Conservation (phyloP, 2,113 vertebrate species). For the Rissa tridactyla region DNA sequence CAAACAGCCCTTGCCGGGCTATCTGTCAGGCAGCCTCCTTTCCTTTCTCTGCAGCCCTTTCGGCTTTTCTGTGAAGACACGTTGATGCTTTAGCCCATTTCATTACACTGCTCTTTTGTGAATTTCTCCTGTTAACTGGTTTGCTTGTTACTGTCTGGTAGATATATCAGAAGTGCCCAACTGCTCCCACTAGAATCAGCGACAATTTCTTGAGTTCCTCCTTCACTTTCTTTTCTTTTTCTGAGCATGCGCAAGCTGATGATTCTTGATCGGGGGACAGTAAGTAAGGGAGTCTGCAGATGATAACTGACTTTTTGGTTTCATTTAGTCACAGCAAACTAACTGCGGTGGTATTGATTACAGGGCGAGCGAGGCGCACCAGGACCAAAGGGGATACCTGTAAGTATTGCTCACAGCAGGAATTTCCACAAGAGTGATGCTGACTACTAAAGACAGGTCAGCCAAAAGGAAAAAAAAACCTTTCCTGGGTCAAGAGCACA, state of each 20-base stretch:
- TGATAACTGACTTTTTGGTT: background rate
- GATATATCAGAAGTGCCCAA: background rate
- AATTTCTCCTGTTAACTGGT: background rate
- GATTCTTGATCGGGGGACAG: background rate
- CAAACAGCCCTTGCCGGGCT: background rate
- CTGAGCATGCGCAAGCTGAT: background rate
- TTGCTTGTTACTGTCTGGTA: background rate
- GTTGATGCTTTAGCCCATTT: background rate
- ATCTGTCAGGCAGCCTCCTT: background rate
- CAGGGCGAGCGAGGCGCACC: conserved; percentile 92
- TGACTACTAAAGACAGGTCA: background rate
- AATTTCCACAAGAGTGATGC: background rate
- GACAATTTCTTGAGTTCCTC: background rate
- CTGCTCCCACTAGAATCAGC: background rate
- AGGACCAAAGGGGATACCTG: conserved; percentile 89
- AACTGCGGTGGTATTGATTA: conserved; percentile 64
- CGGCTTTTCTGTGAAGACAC: background rate
- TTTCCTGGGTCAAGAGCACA: background rate
- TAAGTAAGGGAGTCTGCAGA: background rate
- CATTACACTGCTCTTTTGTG: background rate
- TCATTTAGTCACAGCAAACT: background rate
- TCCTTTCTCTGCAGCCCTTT: background rate
- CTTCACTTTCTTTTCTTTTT: background rate
- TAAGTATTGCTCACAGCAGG: conserved; percentile 75
- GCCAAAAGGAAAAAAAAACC: background rate